These are phyloP conservation scores for Seladonia tumulorum DNA, from an alignment of 2,888 invertebrate species.

Conservation along the genomic window DNA sequence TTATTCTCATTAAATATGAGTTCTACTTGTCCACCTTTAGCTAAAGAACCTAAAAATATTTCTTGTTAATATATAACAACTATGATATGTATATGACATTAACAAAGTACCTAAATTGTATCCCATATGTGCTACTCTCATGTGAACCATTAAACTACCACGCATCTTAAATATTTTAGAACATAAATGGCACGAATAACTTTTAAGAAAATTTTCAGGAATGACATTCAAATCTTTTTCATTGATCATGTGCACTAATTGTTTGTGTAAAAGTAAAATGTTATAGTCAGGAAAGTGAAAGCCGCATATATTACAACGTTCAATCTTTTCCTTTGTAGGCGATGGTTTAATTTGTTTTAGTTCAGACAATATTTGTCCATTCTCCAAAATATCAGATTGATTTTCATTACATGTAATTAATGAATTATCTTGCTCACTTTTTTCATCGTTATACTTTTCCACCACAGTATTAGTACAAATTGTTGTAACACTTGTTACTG, in stretches of 20 bases:
- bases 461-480: slow-evolving; percentile 14
- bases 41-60: slow-evolving; percentile 66
- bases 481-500: slow-evolving; percentile 10
- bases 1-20: slow-evolving; percentile 74
- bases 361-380: slow-evolving; percentile 57
- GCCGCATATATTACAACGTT: slow-evolving; percentile 89
- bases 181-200: slow-evolving; percentile 91
- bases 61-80: slow-evolving; percentile 31
- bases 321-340: slow-evolving; percentile 82
- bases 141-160: slow-evolving; percentile 92
- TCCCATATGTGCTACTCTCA: slow-evolving; percentile 91
- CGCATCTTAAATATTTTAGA: slow-evolving; percentile 92
- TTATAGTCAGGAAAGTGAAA: slow-evolving; percentile 89
- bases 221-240: slow-evolving; percentile 72
- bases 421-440: slow-evolving; percentile 31
- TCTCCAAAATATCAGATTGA: slow-evolving; percentile 28
- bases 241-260: slow-evolving; percentile 86
- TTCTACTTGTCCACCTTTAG: slow-evolving; percentile 71
- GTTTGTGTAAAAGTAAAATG: slow-evolving; percentile 90
- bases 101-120: slow-evolving; percentile 78
- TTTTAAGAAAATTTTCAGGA: slow-evolving; percentile 83
- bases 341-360: slow-evolving; percentile 65
- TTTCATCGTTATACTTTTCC: slow-evolving; percentile 34
- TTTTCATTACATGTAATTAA: slow-evolving; percentile 23
- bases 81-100: slow-evolving; percentile 18